phyloP scores from a whole-genome alignment of 2,797 vertebrate genomes.

The Spinus pinus region DNA sequence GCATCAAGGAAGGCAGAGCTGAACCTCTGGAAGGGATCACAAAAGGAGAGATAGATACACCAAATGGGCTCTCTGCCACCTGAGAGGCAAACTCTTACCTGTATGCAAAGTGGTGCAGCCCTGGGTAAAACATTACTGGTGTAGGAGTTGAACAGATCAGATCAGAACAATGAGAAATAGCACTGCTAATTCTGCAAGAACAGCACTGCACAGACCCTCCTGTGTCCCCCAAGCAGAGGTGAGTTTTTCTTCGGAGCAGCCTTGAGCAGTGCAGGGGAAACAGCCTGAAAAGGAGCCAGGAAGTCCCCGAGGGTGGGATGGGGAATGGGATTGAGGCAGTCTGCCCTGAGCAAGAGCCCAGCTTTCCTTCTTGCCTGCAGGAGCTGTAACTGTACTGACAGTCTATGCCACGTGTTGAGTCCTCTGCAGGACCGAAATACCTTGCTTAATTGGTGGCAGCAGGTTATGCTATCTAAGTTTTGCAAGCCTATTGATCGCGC shows the following conservation, averaged over 20 bases:
- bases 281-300: not conserved
- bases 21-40: not conserved
- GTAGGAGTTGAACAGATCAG: not conserved
- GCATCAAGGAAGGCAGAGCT: not conserved
- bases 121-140: not conserved
- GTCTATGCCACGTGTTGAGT: not conserved
- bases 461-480: slow-evolving; percentile 9
- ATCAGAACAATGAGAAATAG: not conserved
- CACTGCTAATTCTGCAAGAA: not conserved
- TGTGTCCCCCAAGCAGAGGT: fast-evolving
- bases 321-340: not conserved
- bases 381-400: not conserved
- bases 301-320: fast-evolving
- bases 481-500: not conserved
- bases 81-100: not conserved
- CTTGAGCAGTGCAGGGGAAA: not conserved
- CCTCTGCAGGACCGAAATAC: not conserved
- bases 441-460: slow-evolving; percentile 39
- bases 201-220: not conserved
- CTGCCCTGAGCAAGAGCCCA: not conserved
- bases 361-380: not conserved
- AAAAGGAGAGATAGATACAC: not conserved
- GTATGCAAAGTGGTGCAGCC: not conserved
- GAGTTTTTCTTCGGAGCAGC: not conserved
- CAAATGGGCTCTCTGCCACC: fast-evolving